Evolutionary conservation across 1,140 invertebrate genomes (phyloP).

Genomic region (Acyrthosiphon pisum): DNA sequence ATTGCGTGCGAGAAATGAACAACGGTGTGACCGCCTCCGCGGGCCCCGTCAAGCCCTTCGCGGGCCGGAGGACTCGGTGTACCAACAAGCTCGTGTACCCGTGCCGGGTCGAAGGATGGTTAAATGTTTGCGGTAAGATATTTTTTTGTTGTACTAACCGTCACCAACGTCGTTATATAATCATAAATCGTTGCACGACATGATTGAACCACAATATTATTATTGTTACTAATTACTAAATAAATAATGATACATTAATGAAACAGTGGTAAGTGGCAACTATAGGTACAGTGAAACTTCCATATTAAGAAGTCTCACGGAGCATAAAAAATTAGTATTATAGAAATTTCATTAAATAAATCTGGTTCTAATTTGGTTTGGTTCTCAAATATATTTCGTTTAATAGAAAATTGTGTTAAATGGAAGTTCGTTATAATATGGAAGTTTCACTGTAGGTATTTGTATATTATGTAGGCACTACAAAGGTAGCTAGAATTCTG

Average conservation of each 20-base stretch:
- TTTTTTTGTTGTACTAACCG: neutral
- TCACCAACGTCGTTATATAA: neutral
- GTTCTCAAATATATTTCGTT: too few species aligned
- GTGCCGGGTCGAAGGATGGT: constrained; percentile 75
- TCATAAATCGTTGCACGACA: neutral
- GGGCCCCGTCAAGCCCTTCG: neutral
- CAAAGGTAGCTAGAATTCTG: too few species aligned
- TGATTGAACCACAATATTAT: neutral
- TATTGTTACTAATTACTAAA: neutral
- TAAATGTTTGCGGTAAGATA: constrained; percentile 73
- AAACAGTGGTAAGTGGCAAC: too few species aligned
- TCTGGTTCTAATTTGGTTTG: too few species aligned
- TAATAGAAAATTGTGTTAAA: too few species aligned
- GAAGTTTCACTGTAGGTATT: too few species aligned
- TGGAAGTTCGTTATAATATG: too few species aligned
- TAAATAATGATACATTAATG: neutral
- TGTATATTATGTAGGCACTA: too few species aligned
- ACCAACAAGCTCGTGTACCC: constrained; percentile 68
- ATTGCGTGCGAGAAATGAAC: neutral
- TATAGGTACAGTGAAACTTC: too few species aligned
- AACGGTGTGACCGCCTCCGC: neutral
- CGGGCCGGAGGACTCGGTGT: neutral
- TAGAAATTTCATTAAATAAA: too few species aligned
- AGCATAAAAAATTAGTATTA: too few species aligned
- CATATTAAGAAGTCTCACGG: too few species aligned